These are phyloP conservation scores for Ochropleura plecta DNA, from an alignment of 2,888 invertebrate species.

Conservation along the genomic window DNA sequence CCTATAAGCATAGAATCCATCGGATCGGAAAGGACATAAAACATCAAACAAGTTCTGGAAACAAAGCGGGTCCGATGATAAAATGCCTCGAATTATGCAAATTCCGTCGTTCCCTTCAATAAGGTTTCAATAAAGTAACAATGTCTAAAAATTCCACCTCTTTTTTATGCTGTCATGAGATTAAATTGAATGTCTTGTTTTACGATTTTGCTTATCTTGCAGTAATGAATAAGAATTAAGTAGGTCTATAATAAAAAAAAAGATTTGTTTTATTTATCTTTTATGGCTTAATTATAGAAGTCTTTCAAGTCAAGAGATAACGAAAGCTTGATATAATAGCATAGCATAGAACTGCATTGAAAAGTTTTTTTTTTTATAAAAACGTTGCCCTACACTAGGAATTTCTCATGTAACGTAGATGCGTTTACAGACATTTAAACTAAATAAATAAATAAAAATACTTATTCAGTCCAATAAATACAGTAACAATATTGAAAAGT, in stretches of 20 bases:
- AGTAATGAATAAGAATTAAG: constrained; percentile 59
- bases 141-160: constrained; percentile 52
- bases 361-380: too few relatives aligned
- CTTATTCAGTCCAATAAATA: too few relatives aligned
- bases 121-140: constrained; percentile 51
- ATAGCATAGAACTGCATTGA: too few relatives aligned
- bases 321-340: constrained; percentile 15
- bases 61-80: constrained; percentile 50
- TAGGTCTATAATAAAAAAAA: constrained; percentile 56
- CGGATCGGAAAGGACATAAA: constrained; percentile 32
- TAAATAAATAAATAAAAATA: too few relatives aligned
- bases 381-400: too few relatives aligned
- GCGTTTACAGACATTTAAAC: too few relatives aligned
- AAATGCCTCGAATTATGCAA: constrained; percentile 54
- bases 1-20: constrained; percentile 7
- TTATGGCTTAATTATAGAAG: constrained; percentile 53
- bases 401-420: too few relatives aligned
- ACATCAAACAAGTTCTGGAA: constrained; percentile 45
- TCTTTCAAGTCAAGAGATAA: constrained; percentile 5
- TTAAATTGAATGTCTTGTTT: constrained; percentile 65
- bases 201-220: constrained; percentile 61
- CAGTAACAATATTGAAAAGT: too few relatives aligned
- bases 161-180: constrained; percentile 52
- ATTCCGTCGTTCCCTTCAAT: constrained; percentile 48
- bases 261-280: constrained; percentile 57